Conservation (phyloP, 2,888 invertebrate species). For the Nebria brevicollis region DNA sequence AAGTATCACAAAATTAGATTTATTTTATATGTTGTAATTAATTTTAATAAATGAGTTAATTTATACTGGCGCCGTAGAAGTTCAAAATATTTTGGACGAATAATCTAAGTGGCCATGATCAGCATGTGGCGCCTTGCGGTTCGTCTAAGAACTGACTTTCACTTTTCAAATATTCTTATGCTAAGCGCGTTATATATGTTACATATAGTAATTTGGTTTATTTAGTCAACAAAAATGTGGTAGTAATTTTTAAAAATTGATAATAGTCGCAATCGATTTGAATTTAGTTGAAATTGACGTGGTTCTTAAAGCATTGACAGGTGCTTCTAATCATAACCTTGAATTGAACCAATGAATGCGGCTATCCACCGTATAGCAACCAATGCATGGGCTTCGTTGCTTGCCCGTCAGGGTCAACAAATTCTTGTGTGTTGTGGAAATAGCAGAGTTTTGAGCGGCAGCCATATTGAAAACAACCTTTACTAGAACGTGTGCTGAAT, state of each 20-base stretch:
- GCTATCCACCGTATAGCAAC: constrained; percentile 57
- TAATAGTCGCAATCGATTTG: not conserved
- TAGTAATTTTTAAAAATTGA: too few relatives aligned
- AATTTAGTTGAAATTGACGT: not conserved
- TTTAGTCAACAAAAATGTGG: too few relatives aligned
- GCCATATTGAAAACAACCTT: constrained; percentile 66
- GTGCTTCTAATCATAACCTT: constrained; percentile 65
- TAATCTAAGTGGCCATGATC: not conserved
- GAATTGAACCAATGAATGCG: constrained; percentile 61
- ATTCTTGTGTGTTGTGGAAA: constrained; percentile 61
- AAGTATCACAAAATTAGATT: too few relatives aligned
- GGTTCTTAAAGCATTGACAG: constrained; percentile 56
- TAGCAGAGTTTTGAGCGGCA: constrained; percentile 63
- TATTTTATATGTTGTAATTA: too few relatives aligned
- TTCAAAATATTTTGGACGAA: not conserved
- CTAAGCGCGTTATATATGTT: not conserved
- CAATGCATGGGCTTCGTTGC: constrained; percentile 58
- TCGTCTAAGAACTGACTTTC: constrained; percentile 14
- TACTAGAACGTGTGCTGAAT: constrained; percentile 62
- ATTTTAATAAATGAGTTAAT: not conserved
- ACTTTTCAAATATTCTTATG: constrained; percentile 24
- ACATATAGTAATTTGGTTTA: too few relatives aligned
- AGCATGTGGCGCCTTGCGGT: constrained; percentile 12
- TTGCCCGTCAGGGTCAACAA: constrained; percentile 64
- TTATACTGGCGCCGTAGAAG: not conserved